Conservation (phyloP, 2,797 vertebrate genomes). For the Helostoma temminkii region DNA sequence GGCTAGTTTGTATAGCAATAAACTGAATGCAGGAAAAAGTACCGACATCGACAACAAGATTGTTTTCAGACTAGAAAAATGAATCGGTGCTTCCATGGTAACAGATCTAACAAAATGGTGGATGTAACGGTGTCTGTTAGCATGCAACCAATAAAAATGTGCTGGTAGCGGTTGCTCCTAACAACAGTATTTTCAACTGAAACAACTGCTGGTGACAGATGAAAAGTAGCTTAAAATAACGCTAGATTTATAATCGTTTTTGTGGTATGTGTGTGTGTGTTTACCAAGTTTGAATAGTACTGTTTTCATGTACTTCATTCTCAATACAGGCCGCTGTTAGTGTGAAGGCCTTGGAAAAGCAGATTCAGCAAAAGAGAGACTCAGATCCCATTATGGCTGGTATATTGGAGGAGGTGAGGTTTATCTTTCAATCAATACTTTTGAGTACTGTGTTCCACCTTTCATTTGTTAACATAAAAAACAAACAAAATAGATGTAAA, state of each 20-base stretch:
- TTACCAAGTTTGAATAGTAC: not conserved
- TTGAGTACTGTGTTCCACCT: not conserved
- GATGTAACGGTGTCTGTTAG: too few relatives aligned
- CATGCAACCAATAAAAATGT: not conserved
- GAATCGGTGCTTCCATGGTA: too few relatives aligned
- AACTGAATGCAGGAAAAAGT: too few relatives aligned
- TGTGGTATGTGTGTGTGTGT: not conserved
- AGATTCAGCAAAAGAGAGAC: conserved; percentile 89
- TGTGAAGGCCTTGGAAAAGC: conserved; percentile 86
- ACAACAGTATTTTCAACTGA: conserved; percentile 5
- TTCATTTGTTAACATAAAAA: not conserved
- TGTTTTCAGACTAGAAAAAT: too few relatives aligned
- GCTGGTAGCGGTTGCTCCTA: conserved; percentile 8
- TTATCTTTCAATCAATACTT: not conserved
- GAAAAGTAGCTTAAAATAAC: not conserved
- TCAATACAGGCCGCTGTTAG: conserved; percentile 68
- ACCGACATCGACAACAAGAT: too few relatives aligned
- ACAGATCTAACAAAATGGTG: too few relatives aligned
- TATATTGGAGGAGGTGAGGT: conserved; percentile 93
- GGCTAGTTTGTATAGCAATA: too few relatives aligned
- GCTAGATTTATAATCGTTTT: not conserved
- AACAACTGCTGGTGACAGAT: not conserved
- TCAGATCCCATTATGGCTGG: conserved; percentile 92
- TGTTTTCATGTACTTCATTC: conserved; percentile 17
- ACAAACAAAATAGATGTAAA: not conserved